phyloP scores from a whole-genome alignment of 2,797 vertebrate species.

The Salmo trutta region DNA sequence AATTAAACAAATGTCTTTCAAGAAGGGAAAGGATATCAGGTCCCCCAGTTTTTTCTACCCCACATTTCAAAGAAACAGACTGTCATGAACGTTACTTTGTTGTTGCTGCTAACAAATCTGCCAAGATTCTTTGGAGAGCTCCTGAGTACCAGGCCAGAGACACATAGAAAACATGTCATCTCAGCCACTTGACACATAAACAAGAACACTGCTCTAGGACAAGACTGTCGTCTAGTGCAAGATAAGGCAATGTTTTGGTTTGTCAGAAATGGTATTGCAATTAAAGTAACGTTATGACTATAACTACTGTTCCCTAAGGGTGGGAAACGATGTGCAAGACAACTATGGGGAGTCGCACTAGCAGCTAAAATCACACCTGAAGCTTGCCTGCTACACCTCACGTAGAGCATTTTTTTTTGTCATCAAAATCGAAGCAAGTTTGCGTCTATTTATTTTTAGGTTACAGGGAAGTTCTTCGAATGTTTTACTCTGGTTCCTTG shows the following conservation, averaged over 20 bases:
- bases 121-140: conserved; percentile 5
- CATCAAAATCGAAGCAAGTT: no score
- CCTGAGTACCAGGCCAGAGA: neutral
- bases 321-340: no score
- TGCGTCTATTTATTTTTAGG: no score
- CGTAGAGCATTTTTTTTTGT: no score
- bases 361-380: no score
- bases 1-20: neutral
- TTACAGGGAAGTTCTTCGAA: no score
- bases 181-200: conserved; percentile 5
- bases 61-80: neutral
- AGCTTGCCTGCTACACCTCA: no score
- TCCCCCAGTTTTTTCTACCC: neutral
- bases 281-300: neutral
- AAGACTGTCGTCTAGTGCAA: neutral
- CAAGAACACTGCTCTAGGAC: neutral
- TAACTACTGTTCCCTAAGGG: no score
- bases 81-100: conserved; percentile 9
- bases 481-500: no score
- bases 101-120: conserved; percentile 4
- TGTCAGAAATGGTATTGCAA: neutral
- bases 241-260: neutral
- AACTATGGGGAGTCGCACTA: no score
- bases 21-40: neutral
- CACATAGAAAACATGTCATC: neutral